A percentile compares a stretch with the other conserved stretches of the same genome.
Conservation (phyloP, 2,888 invertebrate species). For the Drosophila pseudotalamancana region DNA sequence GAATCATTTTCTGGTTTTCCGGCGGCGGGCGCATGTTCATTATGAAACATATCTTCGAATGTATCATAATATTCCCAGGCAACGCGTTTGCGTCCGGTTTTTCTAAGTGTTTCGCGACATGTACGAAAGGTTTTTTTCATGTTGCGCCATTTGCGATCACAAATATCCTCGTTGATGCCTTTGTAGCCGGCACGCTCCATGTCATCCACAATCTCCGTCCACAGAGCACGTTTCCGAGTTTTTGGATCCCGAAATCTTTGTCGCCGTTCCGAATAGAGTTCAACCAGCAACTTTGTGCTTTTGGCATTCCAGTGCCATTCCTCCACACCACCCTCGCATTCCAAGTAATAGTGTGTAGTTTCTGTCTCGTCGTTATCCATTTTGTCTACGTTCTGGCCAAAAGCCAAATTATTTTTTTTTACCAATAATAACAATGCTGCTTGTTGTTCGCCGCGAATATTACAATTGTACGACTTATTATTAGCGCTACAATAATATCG, state of each 20-base stretch:
- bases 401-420: too few species aligned
- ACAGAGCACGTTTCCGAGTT: constrained; percentile 41
- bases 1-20: not conserved
- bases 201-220: constrained; percentile 56
- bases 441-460: not conserved
- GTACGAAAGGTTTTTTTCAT: constrained; percentile 64
- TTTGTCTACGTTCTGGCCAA: not conserved
- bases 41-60: constrained; percentile 52
- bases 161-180: constrained; percentile 54
- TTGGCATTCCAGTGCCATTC: constrained; percentile 59
- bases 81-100: constrained; percentile 48
- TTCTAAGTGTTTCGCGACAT: constrained; percentile 46
- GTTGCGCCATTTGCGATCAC: constrained; percentile 61
- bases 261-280: constrained; percentile 41
- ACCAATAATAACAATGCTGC: constrained; percentile 4
- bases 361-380: constrained; percentile 50
- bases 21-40: constrained; percentile 12
- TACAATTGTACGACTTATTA: too few species aligned
- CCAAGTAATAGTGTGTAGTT: constrained; percentile 57
- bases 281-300: constrained; percentile 56
- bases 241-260: constrained; percentile 54
- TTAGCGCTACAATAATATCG: constrained; percentile 14
- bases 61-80: constrained; percentile 56
- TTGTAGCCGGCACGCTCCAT: constrained; percentile 54
- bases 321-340: constrained; percentile 34